Conservation (phyloP, 1,140 invertebrate species). For the Macrosteles quadrilineatus region DNA sequence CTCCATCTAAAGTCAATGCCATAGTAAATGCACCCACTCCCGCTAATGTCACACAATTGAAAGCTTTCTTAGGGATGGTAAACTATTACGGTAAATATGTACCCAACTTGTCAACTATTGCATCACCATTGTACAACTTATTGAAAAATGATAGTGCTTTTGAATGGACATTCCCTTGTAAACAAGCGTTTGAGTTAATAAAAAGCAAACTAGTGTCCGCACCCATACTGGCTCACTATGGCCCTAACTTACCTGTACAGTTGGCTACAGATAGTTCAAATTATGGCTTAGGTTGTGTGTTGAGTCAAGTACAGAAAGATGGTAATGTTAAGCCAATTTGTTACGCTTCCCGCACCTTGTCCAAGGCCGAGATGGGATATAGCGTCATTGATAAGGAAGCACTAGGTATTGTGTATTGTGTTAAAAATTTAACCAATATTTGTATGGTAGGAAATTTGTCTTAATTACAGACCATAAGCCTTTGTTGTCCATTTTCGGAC, state of each 20-base stretch:
- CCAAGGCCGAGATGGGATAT: slow-evolving; percentile 53
- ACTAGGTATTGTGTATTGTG: slow-evolving; percentile 52
- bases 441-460: too few relatives aligned
- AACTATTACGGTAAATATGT: slow-evolving; percentile 46
- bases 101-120: slow-evolving; percentile 40
- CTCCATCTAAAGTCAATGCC: too few relatives aligned
- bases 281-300: too few relatives aligned
- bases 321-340: too few relatives aligned
- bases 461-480: too few relatives aligned
- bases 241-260: too few relatives aligned
- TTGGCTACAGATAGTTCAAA: too few relatives aligned
- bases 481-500: too few relatives aligned
- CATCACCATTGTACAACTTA: too few relatives aligned
- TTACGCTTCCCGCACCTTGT: slow-evolving; percentile 54
- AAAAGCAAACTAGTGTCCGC: too few relatives aligned
- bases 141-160: slow-evolving; percentile 35
- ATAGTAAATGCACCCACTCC: slow-evolving; percentile 43
- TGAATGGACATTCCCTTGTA: slow-evolving; percentile 37
- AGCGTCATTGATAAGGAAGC: slow-evolving; percentile 57
- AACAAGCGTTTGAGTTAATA: slow-evolving; percentile 25
- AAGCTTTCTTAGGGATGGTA: slow-evolving; percentile 45
- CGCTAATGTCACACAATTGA: slow-evolving; percentile 40
- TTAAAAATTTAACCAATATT: slow-evolving; percentile 55
- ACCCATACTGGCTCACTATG: too few relatives aligned
- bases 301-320: too few relatives aligned